These are phyloP conservation scores for Delphinapterus leucas DNA, from an alignment of 2,113 vertebrate species.

Conservation along the genomic window DNA sequence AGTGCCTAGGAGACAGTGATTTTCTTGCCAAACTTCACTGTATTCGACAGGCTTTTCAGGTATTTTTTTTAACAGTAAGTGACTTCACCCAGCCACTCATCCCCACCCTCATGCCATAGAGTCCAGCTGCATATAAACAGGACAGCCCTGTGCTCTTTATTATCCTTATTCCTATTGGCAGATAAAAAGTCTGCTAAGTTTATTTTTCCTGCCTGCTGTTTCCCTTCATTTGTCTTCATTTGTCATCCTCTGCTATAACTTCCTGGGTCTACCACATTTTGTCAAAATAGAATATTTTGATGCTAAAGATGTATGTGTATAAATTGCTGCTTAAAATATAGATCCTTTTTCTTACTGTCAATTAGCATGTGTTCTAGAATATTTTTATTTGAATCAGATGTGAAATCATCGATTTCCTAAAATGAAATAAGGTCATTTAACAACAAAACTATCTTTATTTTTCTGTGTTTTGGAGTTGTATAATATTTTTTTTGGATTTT, in stretches of 20 bases:
- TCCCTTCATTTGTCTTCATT: not conserved
- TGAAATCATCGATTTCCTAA: conserved; percentile 12
- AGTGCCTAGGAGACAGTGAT: conserved; percentile 93
- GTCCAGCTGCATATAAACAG: not conserved
- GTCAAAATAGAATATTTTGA: not conserved
- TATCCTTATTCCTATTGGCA: not conserved
- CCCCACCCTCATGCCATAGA: not conserved
- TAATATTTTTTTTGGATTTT: conserved; percentile 35
- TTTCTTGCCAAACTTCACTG: conserved; percentile 98
- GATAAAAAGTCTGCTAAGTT: not conserved
- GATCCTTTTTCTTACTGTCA: not conserved
- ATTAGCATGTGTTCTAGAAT: not conserved
- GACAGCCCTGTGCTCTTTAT: not conserved
- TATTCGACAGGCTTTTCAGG: conserved; percentile 95
- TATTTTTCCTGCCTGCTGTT: not conserved
- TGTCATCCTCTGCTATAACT: not conserved
- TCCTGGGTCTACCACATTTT: not conserved
- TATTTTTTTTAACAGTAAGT: conserved; percentile 71
- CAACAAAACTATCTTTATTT: conserved; percentile 5
- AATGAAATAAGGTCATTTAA: not conserved
- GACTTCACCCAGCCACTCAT: not conserved
- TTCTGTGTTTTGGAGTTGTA: not conserved
- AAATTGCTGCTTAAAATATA: conserved; percentile 16
- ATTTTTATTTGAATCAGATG: not conserved
- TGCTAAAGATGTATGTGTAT: not conserved